These are phyloP conservation scores for Asarcornis scutulata DNA, from an alignment of 2,113 vertebrate genomes.

Conservation along the genomic window DNA sequence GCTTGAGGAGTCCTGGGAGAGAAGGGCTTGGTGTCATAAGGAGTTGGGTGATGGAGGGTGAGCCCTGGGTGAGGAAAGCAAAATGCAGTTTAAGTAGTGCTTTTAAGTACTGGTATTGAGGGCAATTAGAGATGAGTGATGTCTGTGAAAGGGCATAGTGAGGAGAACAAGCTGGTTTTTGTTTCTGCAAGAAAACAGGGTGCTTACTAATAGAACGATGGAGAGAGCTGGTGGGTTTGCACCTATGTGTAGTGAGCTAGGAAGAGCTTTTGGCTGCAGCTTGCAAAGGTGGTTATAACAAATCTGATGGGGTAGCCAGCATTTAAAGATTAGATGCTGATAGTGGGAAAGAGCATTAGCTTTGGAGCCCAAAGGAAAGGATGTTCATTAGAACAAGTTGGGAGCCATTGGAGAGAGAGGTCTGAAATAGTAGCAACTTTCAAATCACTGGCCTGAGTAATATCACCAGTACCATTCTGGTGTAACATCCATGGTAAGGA, in stretches of 20 bases:
- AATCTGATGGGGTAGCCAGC: not conserved
- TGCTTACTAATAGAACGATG: not conserved
- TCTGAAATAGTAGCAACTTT: not conserved
- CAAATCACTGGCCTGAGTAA: not conserved
- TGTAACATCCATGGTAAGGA: not conserved
- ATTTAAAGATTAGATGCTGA: not conserved
- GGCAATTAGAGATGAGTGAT: not conserved
- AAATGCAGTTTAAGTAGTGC: not conserved
- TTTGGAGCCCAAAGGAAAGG: not conserved
- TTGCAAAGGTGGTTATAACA: not conserved
- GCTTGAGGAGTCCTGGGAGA: not conserved
- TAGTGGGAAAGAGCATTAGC: not conserved
- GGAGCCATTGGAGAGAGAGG: not conserved
- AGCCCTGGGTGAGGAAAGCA: not conserved
- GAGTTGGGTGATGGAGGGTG: not conserved
- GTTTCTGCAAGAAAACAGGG: not conserved
- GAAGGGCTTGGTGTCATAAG: not conserved
- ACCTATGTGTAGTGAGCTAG: not conserved
- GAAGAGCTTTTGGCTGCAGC: not conserved
- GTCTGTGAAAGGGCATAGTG: not conserved
- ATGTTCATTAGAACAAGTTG: not conserved
- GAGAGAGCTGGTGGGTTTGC: not conserved
- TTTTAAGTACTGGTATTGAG: not conserved
- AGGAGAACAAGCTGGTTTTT: not conserved
- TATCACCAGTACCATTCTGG: not conserved